These are phyloP conservation scores for Elachura formosa DNA, from an alignment of 2,113 vertebrate genomes.

Conservation along the genomic window DNA sequence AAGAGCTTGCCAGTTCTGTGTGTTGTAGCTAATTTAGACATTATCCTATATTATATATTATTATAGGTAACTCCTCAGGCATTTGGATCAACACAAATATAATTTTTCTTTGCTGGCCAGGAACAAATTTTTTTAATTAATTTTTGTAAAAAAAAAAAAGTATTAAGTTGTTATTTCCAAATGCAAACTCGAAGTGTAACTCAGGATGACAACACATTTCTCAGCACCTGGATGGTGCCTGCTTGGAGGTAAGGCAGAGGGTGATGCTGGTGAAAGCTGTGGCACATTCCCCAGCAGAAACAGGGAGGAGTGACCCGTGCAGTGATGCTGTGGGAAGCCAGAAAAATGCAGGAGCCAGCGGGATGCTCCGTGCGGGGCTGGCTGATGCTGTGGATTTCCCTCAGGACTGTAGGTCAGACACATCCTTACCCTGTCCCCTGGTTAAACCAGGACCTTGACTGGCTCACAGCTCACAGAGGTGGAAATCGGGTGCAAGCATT, in stretches of 20 bases:
- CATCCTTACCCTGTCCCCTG: rapidly evolving
- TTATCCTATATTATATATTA: not conserved
- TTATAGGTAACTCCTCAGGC: not conserved
- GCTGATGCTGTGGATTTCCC: not conserved
- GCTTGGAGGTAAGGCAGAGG: rapidly evolving
- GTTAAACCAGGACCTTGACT: not conserved
- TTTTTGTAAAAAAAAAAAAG: not conserved
- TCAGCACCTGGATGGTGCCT: not conserved
- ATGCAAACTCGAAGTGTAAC: not conserved
- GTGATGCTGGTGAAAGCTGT: not conserved
- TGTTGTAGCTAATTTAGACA: not conserved
- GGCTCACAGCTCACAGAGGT: not conserved
- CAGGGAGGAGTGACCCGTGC: not conserved
- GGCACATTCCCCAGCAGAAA: not conserved
- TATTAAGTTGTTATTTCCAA: not conserved
- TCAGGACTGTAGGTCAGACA: not conserved
- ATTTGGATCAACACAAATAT: not conserved
- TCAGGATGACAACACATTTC: rapidly evolving
- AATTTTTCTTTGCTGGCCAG: not conserved
- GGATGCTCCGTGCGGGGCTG: not conserved
- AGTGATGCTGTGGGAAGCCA: not conserved
- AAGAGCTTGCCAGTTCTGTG: not conserved
- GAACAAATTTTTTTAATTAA: not conserved
- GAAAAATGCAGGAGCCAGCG: not conserved
- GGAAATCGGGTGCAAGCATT: not conserved